Conservation (phyloP, 1,140 invertebrate species). For the Lordiphosa clarofinis region DNA sequence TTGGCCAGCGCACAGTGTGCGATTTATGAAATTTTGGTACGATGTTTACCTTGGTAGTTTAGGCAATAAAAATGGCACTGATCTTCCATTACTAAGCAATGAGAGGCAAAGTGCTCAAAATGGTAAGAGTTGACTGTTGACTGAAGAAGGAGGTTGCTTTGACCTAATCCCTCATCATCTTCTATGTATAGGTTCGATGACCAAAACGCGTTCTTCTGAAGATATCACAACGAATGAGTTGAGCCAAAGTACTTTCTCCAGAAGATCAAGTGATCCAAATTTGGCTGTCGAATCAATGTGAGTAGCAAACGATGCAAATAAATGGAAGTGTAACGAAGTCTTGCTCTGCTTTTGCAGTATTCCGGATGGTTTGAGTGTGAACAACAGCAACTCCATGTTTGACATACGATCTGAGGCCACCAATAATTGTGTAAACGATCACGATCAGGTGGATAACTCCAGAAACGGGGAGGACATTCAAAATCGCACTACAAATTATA, state of each 20-base stretch:
- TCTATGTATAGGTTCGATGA: slow-evolving; percentile 81
- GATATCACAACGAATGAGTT: slow-evolving; percentile 86
- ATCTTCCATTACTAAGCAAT: slow-evolving; percentile 58
- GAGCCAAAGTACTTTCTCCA: slow-evolving; percentile 82
- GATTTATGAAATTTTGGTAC: slow-evolving; percentile 91
- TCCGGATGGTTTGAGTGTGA: slow-evolving; percentile 53
- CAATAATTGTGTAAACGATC: slow-evolving; percentile 21
- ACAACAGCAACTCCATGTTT: slow-evolving; percentile 66
- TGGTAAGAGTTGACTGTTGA: slow-evolving; percentile 27
- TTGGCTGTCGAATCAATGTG: slow-evolving; percentile 85
- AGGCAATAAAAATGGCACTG: slow-evolving; percentile 71
- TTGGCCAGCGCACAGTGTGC: slow-evolving; percentile 91
- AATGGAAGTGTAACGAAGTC: too few relatives aligned
- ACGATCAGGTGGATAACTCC: slow-evolving; percentile 20
- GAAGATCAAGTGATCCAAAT: slow-evolving; percentile 90
- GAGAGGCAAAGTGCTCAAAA: slow-evolving; percentile 79
- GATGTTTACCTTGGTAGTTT: slow-evolving; percentile 88
- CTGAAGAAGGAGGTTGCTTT: too few relatives aligned
- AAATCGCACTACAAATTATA: slow-evolving; percentile 13
- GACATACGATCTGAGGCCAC: slow-evolving; percentile 49
- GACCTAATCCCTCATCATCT: not conserved
- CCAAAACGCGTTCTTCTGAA: slow-evolving; percentile 90
- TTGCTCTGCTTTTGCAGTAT: slow-evolving; percentile 20
- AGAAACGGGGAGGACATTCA: slow-evolving; percentile 20
- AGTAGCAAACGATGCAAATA: slow-evolving; percentile 22